Base-by-base conservation (phyloP, 1,140 invertebrate species). In the Hypothenemus hampei region DNA sequence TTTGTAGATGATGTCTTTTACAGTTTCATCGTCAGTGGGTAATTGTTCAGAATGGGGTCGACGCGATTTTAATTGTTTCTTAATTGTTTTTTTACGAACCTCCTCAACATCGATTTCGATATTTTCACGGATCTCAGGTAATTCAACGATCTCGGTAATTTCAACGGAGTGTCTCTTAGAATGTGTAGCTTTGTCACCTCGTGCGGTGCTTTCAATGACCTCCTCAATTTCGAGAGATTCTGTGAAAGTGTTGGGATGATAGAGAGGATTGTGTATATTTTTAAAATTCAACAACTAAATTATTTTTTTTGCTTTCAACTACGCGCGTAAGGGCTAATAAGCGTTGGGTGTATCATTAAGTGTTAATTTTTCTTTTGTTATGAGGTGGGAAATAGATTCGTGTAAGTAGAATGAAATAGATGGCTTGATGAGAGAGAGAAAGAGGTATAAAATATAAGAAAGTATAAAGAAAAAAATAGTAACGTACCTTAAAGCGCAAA, bases 201-300 rank as follows among this genome's bases (percentile, higher is more conserved):
- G 61, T 44, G 43, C 44, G 40, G 59, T 39, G 40, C 47, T 58
- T 60, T 64, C 66, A 46, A 46, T 57, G 35, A 68, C 65, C 63
- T 71, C 69, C 57, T 69, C 66, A 54, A 66, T 65, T 64, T 71
- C 70, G 60, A 69, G 48, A 67, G 63, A 72, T 74, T 76, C 74
- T 76, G 74, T 76, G 73, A 70, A 74, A 73, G 68, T 74, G 70
- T 68, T 59, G 61, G 62, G 65, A 66, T 63, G 59, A 66, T 64
- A 64, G n/a, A n/a, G 65, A 55, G 43, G 52, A 46, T 29, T 29
- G 45, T 37, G 52, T 57, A 46, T 57, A 19, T 48, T 22, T 40
- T 46, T 31, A 18, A 18, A 39, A 21, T 45, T 64, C n/a, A 41
- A 29, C 8, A 13, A 3, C 7, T 41, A 46, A n/a, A 39, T 13